A percentile compares a stretch with the other conserved stretches of the same genome.
Evolutionary conservation across 2,888 invertebrate species (phyloP).

Genomic region (Nowickia ferox): DNA sequence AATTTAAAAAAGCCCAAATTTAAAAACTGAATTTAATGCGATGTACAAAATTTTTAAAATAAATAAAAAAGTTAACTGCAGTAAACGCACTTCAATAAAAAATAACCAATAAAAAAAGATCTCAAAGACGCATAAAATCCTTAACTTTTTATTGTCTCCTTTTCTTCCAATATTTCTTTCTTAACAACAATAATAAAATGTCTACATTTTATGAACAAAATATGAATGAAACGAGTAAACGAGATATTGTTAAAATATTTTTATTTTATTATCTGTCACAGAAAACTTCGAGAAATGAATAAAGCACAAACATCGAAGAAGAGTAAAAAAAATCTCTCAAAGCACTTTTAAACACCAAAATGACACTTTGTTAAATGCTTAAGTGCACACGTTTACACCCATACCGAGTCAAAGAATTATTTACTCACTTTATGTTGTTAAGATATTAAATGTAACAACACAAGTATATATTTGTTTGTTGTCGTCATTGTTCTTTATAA

Average conservation of each 20-base stretch:
- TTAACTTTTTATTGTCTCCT: no score
- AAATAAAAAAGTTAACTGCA: no score
- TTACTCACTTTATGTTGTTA: slow-evolving; percentile 14
- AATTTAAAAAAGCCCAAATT: no score
- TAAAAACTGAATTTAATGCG: no score
- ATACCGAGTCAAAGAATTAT: not conserved
- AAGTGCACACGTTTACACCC: not conserved
- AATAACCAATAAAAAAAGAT: no score
- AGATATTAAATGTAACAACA: slow-evolving; percentile 13
- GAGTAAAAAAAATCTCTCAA: slow-evolving; percentile 17
- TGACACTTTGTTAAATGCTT: slow-evolving; percentile 43
- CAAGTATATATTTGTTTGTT: slow-evolving; percentile 36
- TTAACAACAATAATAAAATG: no score
- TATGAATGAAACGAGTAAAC: no score
- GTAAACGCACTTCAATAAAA: no score
- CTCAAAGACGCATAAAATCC: no score
- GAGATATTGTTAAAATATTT: not conserved
- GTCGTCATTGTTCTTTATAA: slow-evolving; percentile 35
- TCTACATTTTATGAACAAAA: no score
- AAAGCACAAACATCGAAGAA: not conserved
- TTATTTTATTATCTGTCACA: not conserved
- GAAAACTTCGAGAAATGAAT: not conserved
- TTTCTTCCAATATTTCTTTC: no score
- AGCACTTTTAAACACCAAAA: slow-evolving; percentile 42
- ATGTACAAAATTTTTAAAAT: no score